Percentiles rank a stretch among this genome's conserved stretches.
These are phyloP conservation scores for Adelognathus sp. DNA, from an alignment of 2,888 invertebrate species.

Conservation along the genomic window DNA sequence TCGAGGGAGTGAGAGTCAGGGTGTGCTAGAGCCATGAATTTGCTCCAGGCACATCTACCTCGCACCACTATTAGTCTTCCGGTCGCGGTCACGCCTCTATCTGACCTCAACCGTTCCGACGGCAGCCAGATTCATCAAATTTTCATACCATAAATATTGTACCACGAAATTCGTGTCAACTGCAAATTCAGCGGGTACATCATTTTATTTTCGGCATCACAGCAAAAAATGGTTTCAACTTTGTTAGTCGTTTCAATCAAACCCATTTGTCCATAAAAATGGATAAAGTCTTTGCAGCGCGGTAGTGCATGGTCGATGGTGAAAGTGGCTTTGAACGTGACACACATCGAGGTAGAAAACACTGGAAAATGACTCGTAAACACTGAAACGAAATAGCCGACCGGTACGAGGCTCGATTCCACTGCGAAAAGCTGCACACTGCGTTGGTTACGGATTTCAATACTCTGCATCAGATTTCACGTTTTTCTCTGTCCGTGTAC, in stretches of 20 bases:
- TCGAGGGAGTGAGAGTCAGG: neutral
- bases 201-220: neutral
- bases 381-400: neutral
- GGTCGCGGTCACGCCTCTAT: neutral
- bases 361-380: neutral
- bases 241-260: neutral
- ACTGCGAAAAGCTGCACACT: neutral
- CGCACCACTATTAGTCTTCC: constrained; percentile 16
- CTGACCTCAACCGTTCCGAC: constrained; percentile 11
- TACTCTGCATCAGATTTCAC: neutral
- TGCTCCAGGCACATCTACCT: neutral
- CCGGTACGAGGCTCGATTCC: neutral
- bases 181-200: neutral
- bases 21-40: constrained; percentile 7
- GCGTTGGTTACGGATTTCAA: neutral
- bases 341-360: neutral
- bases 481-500: neutral
- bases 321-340: neutral
- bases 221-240: neutral
- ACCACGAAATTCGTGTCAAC: neutral
- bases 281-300: neutral
- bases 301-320: neutral
- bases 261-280: neutral
- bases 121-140: neutral
- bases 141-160: neutral